These are phyloP conservation scores for Tamias sibiricus DNA, from an alignment of 2,113 vertebrate species.

Conservation along the genomic window DNA sequence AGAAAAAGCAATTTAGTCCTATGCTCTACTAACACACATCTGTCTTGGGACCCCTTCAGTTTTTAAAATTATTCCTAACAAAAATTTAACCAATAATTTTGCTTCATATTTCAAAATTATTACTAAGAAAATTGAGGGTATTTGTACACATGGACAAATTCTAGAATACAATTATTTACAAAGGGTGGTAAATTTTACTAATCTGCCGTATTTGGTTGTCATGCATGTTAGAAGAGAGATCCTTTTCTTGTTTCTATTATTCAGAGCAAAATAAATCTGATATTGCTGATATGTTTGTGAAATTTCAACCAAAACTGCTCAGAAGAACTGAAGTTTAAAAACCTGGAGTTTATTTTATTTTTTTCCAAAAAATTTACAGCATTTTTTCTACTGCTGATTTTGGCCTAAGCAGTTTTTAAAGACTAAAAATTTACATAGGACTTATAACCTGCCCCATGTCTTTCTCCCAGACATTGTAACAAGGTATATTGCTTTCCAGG, in stretches of 20 bases:
- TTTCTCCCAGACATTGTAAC: background rate
- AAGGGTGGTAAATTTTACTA: background rate
- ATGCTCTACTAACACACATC: background rate
- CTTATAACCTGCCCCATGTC: background rate
- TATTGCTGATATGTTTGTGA: background rate
- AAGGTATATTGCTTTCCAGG: background rate
- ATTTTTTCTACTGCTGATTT: background rate
- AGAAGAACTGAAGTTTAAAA: background rate
- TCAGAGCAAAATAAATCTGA: background rate
- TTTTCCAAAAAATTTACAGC: background rate
- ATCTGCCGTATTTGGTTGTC: background rate
- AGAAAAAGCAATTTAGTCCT: background rate
- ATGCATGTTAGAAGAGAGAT: background rate
- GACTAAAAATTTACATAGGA: background rate
- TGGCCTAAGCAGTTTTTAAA: background rate
- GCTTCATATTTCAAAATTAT: background rate
- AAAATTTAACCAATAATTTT: background rate
- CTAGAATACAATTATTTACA: background rate
- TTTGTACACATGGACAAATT: background rate
- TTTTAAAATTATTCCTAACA: background rate
- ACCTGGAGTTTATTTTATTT: background rate
- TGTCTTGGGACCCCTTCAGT: background rate
- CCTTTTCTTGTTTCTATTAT: conserved; percentile 15
- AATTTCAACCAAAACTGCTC: background rate
- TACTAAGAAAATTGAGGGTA: background rate